phyloP scores from a whole-genome alignment of 2,797 vertebrate species.

The Mormyrus proboscirostris region DNA sequence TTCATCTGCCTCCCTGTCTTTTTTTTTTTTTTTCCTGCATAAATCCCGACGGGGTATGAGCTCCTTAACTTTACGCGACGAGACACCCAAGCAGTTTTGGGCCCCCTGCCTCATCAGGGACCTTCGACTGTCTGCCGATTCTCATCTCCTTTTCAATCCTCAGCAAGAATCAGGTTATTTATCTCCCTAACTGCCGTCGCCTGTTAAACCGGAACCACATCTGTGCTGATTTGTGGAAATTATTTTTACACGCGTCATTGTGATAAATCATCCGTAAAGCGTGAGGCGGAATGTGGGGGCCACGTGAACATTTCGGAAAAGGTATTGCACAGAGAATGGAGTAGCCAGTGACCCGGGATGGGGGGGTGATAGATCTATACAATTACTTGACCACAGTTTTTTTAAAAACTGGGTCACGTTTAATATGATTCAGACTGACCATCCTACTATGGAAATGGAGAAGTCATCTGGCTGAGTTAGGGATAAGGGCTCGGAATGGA shows the following conservation, averaged over 20 bases:
- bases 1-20: not conserved
- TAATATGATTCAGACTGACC: not conserved
- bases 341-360: not conserved
- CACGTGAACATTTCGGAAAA: not conserved
- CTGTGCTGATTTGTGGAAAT: constrained; percentile 20
- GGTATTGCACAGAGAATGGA: not conserved
- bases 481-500: not conserved
- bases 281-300: not conserved
- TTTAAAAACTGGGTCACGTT: constrained; percentile 6
- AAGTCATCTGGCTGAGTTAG: not conserved
- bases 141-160: not conserved
- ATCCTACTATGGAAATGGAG: not conserved
- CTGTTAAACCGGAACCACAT: constrained; percentile 13
- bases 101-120: not conserved
- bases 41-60: not conserved
- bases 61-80: not conserved
- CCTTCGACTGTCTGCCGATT: not conserved
- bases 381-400: constrained; percentile 2
- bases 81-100: not conserved
- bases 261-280: constrained; percentile 1
- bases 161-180: not conserved
- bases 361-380: not conserved
- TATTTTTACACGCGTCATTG: constrained; percentile 13
- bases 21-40: not conserved
- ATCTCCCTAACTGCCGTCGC: not conserved